A percentile compares a stretch with the other conserved stretches of the same genome.
phyloP scores from a whole-genome alignment of 2,113 vertebrate genomes.

The Callorhinus ursinus region DNA sequence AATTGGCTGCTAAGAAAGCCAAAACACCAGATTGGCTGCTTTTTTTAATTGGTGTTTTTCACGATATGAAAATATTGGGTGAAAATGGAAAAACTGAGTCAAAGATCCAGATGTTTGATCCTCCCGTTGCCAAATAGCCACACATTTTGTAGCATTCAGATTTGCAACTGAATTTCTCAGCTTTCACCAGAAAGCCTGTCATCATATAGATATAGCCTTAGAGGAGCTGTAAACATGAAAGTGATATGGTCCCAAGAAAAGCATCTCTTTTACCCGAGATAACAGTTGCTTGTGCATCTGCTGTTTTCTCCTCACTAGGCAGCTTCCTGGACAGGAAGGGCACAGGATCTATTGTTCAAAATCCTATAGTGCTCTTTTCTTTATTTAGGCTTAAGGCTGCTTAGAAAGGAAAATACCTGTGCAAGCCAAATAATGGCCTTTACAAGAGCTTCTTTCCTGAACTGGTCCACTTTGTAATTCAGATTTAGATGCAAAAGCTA shows the following conservation, averaged over 20 bases:
- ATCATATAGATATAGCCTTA: slow-evolving; percentile 71
- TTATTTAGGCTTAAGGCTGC: not conserved
- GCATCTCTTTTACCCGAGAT: slow-evolving; percentile 69
- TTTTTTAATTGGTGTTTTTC: slow-evolving; percentile 80
- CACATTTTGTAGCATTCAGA: slow-evolving; percentile 73
- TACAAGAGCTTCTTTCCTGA: not conserved
- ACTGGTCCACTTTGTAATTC: not conserved
- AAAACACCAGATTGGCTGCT: slow-evolving; percentile 80
- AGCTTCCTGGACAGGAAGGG: slow-evolving; percentile 66
- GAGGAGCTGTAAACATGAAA: slow-evolving; percentile 69
- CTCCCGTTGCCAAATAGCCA: slow-evolving; percentile 73
- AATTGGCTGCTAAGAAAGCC: slow-evolving; percentile 76
- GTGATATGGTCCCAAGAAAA: slow-evolving; percentile 76
- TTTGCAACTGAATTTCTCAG: slow-evolving; percentile 78
- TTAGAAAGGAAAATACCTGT: slow-evolving; percentile 24
- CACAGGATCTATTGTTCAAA: slow-evolving; percentile 68
- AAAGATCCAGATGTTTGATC: slow-evolving; percentile 81
- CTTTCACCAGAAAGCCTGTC: slow-evolving; percentile 77
- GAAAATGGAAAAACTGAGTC: slow-evolving; percentile 81
- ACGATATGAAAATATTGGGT: slow-evolving; percentile 80
- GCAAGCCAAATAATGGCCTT: not conserved
- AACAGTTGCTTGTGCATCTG: slow-evolving; percentile 75
- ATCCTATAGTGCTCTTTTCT: slow-evolving; percentile 35
- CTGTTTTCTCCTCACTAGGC: slow-evolving; percentile 68
- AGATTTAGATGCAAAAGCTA: not conserved